These are phyloP conservation scores for Graptemys geographica DNA, from an alignment of 2,797 vertebrate genomes.

Conservation along the genomic window DNA sequence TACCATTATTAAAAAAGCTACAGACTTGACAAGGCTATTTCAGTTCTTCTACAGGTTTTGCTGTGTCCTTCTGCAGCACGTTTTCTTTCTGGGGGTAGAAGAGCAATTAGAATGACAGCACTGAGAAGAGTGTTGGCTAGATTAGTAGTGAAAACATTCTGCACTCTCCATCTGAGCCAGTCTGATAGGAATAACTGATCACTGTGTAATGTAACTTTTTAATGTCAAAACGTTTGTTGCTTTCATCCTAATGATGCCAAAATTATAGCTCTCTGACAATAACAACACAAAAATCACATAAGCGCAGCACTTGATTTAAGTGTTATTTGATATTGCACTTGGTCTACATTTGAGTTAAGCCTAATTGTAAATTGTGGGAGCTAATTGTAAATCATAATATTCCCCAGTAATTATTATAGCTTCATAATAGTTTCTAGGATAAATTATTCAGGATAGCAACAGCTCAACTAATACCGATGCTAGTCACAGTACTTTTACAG, in stretches of 20 bases:
- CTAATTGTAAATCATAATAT: neutral
- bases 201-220: neutral
- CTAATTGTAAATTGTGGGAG: neutral
- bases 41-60: neutral
- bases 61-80: neutral
- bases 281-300: neutral
- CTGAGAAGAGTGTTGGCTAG: accelerated
- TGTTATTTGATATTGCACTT: neutral
- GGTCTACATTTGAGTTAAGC: neutral
- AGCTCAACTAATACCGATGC: neutral
- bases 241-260: neutral
- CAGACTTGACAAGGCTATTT: neutral
- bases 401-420: neutral
- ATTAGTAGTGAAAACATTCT: slow-evolving; percentile 25
- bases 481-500: neutral
- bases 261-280: neutral
- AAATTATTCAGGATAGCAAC: slow-evolving; percentile 12
- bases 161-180: neutral
- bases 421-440: neutral
- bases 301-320: accelerated
- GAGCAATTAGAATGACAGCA: neutral
- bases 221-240: neutral
- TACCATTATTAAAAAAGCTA: neutral
- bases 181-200: neutral
- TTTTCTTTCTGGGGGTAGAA: neutral